Base-by-base conservation (phyloP, 2,888 invertebrate species). In the Apamea crenata region DNA sequence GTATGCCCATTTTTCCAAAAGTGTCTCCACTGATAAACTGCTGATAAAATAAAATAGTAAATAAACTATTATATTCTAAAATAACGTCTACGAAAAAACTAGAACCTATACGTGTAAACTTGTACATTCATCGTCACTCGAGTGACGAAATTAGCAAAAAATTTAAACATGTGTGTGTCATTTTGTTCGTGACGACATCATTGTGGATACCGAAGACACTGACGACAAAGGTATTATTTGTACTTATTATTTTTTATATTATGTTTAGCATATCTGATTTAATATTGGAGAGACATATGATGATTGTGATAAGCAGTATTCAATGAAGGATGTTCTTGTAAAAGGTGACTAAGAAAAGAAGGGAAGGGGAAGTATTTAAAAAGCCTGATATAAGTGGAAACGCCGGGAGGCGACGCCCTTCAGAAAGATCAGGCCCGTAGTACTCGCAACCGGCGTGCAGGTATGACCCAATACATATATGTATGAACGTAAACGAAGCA, bases 61-160 rank as follows among this genome's bases (percentile, higher is more conserved):
- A 29, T 4, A 65, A 32, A 8, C 32, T 2, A 53, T 18, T 50
- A 0, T 18, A 25, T 53, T 6, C 8, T 16, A 59, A 76, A 65
- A 50, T 21, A 36, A 32, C 5, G 14, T 36, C 4, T 1, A n/a
- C n/a, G n/a, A n/a, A n/a, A n/a, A 65, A 69, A 47, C 29, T 32
- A 8, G 18, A 59, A 36, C 0, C 16, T 36, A 47, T n/a, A 47
- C 1, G 18, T 16, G 25, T 65, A 83, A 59, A 66, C 16, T 67
- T 67, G 44, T 12, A 21, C n/a, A 81, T 6, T 70, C 77, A 63
- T 76, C 16, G n/a, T 18, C 14, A 66, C 47, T n/a, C 16, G 1
- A 59, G 18, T 83, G 70, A 81, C 44, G 25, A 44, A 18, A 32
- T 14, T 12, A 8, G 5, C 44, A 78, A 84, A 84, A 81, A 67